Percentiles rank a stretch among this genome's conserved stretches.
Conservation (phyloP, 2,888 invertebrate species). For the Pinctada fucata region DNA sequence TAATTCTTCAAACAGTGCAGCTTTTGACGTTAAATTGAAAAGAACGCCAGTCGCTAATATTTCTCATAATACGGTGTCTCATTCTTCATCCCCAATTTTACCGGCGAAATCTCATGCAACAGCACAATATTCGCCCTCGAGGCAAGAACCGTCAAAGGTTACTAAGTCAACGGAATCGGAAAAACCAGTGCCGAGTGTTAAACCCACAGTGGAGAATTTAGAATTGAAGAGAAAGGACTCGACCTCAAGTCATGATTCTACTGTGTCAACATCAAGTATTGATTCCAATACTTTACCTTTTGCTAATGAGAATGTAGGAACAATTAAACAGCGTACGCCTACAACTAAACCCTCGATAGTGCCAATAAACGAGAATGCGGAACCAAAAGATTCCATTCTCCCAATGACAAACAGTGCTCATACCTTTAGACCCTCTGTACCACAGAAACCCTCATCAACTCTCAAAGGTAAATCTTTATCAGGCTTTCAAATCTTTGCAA, state of each 20-base stretch:
- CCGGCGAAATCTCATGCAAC: neutral
- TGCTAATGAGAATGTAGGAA: conserved; percentile 98
- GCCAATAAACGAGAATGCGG: conserved; percentile 53
- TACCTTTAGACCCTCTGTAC: conserved; percentile 6
- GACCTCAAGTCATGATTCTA: conserved; percentile 57
- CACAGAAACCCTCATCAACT: conserved; percentile 5
- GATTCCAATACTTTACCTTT: conserved; percentile 93
- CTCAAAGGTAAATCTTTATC: neutral
- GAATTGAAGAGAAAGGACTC: conserved; percentile 50
- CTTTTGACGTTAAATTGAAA: conserved; percentile 54
- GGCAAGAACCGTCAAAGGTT: neutral
- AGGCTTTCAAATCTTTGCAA: neutral
- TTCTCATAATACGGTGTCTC: conserved; percentile 13
- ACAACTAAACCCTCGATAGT: conserved; percentile 69
- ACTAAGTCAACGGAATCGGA: neutral
- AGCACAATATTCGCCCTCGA: neutral
- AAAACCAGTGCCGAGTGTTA: neutral
- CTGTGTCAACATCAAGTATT: conserved; percentile 84
- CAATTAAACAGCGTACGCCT: conserved; percentile 89
- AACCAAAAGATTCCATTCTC: conserved; percentile 33
- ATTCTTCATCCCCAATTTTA: conserved; percentile 1
- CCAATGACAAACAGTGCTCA: neutral
- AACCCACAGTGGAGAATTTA: neutral
- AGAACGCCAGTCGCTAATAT: conserved; percentile 32
- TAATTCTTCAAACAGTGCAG: conserved; percentile 41